phyloP scores from a whole-genome alignment of 2,888 invertebrate species.

The Sarcophaga subvicina region DNA sequence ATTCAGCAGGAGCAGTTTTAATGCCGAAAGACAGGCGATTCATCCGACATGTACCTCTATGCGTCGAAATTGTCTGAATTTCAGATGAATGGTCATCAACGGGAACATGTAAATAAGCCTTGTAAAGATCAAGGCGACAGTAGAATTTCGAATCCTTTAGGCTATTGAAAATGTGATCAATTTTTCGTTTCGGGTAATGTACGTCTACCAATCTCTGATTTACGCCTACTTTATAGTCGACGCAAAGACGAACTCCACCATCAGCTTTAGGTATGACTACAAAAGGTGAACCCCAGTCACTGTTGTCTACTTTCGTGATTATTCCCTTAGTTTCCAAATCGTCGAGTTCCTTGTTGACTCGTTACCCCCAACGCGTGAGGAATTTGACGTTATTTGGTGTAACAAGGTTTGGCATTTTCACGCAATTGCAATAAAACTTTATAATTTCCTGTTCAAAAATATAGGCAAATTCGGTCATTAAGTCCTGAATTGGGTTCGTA shows the following conservation, averaged over 20 bases:
- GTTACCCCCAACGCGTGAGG: no score
- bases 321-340: no score
- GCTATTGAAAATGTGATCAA: conserved; percentile 51
- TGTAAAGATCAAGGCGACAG: conserved; percentile 27
- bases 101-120: conserved; percentile 46
- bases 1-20: conserved; percentile 12
- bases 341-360: no score
- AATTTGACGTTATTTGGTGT: no score
- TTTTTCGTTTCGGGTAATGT: conserved; percentile 43
- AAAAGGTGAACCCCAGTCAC: conserved; percentile 1
- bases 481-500: background rate
- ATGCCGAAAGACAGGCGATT: conserved; percentile 26
- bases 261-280: conserved; percentile 28
- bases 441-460: no score
- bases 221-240: conserved; percentile 37
- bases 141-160: conserved; percentile 49
- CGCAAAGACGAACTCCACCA: no score
- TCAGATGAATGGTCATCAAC: conserved; percentile 47
- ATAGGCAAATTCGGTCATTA: background rate
- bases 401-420: no score
- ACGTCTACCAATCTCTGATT: background rate
- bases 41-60: conserved; percentile 47
- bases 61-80: conserved; percentile 46
- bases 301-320: no score
- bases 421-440: no score